Percentiles rank a stretch among this genome's conserved stretches.
phyloP scores from a whole-genome alignment of 2,888 invertebrate species.

The Cephus spinipes region DNA sequence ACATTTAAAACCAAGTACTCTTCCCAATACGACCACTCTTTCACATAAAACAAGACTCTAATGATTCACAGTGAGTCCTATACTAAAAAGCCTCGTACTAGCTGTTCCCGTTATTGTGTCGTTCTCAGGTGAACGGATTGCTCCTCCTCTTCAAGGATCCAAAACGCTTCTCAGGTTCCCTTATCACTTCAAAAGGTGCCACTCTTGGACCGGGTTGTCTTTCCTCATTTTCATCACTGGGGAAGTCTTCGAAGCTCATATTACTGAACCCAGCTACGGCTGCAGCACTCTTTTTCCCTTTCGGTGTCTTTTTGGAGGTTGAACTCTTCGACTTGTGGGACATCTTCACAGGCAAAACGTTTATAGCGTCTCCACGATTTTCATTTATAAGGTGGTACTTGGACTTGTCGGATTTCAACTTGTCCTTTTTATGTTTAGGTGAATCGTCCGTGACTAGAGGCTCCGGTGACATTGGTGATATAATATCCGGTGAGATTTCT shows the following conservation, averaged over 20 bases:
- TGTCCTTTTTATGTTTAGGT: slow-evolving; percentile 63
- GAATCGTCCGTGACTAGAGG: slow-evolving; percentile 51
- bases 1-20: background rate
- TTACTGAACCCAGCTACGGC: slow-evolving; percentile 74
- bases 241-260: slow-evolving; percentile 82
- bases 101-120: slow-evolving; percentile 12
- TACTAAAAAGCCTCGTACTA: slow-evolving; percentile 26
- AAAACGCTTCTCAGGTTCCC: slow-evolving; percentile 64
- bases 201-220: slow-evolving; percentile 58
- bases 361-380: slow-evolving; percentile 59
- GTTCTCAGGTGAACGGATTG: slow-evolving; percentile 66
- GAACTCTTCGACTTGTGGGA: slow-evolving; percentile 53
- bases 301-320: slow-evolving; percentile 47
- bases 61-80: slow-evolving; percentile 2
- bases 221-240: slow-evolving; percentile 72
- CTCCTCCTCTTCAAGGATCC: slow-evolving; percentile 66
- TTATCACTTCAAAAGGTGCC: slow-evolving; percentile 75
- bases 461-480: slow-evolving; percentile 57
- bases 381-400: slow-evolving; percentile 70
- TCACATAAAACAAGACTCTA: background rate
- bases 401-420: slow-evolving; percentile 65
- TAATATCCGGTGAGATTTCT: slow-evolving; percentile 35
- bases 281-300: slow-evolving; percentile 42
- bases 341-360: slow-evolving; percentile 49
- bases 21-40: background rate